Base-by-base conservation (phyloP, 2,113 vertebrate genomes). In the Triplophysa rosa region DNA sequence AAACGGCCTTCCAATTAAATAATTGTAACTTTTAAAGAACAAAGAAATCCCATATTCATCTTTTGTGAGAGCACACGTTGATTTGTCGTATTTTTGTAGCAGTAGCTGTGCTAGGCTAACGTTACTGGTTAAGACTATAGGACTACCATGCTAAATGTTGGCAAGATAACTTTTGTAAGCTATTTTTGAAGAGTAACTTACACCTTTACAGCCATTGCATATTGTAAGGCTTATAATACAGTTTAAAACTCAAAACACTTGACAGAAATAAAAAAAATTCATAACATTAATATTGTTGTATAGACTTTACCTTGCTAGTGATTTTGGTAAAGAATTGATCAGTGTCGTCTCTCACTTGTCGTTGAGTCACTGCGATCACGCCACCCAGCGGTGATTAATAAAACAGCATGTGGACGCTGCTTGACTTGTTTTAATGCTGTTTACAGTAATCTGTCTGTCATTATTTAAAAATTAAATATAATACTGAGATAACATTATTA, bases 321-420 rank as follows among this genome's bases (percentile, higher is more conserved):
- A 17, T 29, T 54, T 54, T 29, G 54, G 19, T n/a, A 58, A 58
- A 58, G 19, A 17, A 70, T 11, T 63, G 58, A 47, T 42, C 58
- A 63, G n/a, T 47, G 58, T 16, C 24, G 71, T 40, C 12, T 62
- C 58, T 47, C 61, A 61, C 71, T 40, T 21, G 37, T 33, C 24
- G 16, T 54, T n/a, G 64, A 65, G 67, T 78, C 56, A 77, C 72
- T 77, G 78, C 66, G 21, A 80, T 85, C 37, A 77, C 58, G 84
- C 84, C 84, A 67, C 79, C 81, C 69, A 83, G 84, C 54, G 84
- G 66, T 71, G 40, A 83, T 75, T 67, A 83, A 70, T 54, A 65
- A 75, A 85, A 85, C 66, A 63, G 75, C 81, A 83, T 0, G 11
- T 56, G 26, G 19, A 13, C 24, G 16, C 19, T 42, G 6, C 37